phyloP scores from a whole-genome alignment of 2,113 vertebrate genomes.

The Cinclus cinclus region DNA sequence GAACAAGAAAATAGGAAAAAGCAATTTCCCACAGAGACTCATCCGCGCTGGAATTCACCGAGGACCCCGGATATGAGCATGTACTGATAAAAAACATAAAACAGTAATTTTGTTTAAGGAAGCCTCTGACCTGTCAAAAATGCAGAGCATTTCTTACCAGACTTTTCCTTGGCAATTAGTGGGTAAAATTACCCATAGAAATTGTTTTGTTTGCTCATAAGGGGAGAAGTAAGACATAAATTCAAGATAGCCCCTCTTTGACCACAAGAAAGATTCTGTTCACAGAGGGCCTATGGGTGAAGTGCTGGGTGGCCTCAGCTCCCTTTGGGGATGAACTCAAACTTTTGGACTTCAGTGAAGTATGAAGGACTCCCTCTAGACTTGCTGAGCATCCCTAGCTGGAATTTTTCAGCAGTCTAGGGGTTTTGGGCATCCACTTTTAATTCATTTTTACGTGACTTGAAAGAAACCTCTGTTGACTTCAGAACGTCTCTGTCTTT shows the following conservation, averaged over 20 bases:
- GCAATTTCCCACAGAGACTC: slow-evolving; percentile 59
- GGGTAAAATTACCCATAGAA: slow-evolving; percentile 32
- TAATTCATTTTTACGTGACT: not conserved
- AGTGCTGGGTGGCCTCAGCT: not conserved
- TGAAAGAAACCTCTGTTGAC: not conserved
- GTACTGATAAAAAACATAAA: slow-evolving; percentile 25
- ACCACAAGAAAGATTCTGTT: slow-evolving; percentile 18
- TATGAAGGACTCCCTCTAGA: not conserved
- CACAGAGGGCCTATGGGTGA: not conserved
- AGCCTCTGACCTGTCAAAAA: slow-evolving; percentile 61
- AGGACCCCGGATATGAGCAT: slow-evolving; percentile 41
- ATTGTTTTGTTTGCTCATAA: slow-evolving; percentile 44
- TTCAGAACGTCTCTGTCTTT: not conserved
- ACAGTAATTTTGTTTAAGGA: slow-evolving; percentile 46
- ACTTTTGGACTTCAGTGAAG: not conserved
- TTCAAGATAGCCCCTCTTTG: not conserved
- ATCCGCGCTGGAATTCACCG: not conserved
- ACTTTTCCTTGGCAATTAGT: slow-evolving; percentile 48
- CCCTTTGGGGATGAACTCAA: not conserved
- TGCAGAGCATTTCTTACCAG: slow-evolving; percentile 51
- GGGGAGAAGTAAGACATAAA: slow-evolving; percentile 37
- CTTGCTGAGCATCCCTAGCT: not conserved
- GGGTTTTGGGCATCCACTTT: not conserved
- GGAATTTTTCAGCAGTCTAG: not conserved
- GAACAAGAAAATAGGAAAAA: slow-evolving; percentile 22